Conservation (phyloP, 2,797 vertebrate species). For the Echiichthys vipera region DNA sequence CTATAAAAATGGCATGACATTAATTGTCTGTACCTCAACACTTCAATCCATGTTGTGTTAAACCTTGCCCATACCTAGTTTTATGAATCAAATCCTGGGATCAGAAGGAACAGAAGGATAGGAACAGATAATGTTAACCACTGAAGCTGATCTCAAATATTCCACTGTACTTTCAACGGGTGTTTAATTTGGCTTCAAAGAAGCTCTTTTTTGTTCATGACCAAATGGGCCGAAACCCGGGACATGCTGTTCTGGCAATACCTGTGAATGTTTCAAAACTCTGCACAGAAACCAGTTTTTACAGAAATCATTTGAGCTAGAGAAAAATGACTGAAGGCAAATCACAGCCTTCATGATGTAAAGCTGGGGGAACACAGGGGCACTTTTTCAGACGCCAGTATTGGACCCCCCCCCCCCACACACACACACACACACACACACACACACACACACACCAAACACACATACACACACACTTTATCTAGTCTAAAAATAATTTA, state of each 20-base stretch:
- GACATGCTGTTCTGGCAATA: conserved; percentile 31
- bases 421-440: too few relatives aligned
- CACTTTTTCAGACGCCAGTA: too few relatives aligned
- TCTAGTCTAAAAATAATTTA: too few relatives aligned
- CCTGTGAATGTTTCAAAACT: conserved; percentile 41
- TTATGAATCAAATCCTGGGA: conserved; percentile 26
- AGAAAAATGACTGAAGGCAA: conserved; percentile 18
- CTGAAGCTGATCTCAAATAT: conserved; percentile 36
- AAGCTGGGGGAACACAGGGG: too few relatives aligned
- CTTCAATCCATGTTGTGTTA: conserved; percentile 16
- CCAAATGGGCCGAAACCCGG: neutral
- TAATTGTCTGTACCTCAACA: conserved; percentile 14
- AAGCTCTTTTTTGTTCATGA: conserved; percentile 30
- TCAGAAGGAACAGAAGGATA: conserved; percentile 34
- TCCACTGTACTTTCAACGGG: conserved; percentile 16
- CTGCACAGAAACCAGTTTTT: conserved; percentile 24
- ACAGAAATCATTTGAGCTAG: conserved; percentile 27
- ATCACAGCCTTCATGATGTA: conserved; percentile 15
- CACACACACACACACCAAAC: too few relatives aligned
- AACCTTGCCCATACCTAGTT: neutral
- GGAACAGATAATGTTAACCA: conserved; percentile 37
- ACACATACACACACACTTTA: too few relatives aligned
- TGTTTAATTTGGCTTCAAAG: conserved; percentile 58
- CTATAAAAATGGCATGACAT: conserved; percentile 15
- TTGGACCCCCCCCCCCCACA: too few relatives aligned